A percentile compares a stretch with the other conserved stretches of the same genome.
phyloP scores from a whole-genome alignment of 2,888 invertebrate genomes.

The Perizoma flavofasciatum region DNA sequence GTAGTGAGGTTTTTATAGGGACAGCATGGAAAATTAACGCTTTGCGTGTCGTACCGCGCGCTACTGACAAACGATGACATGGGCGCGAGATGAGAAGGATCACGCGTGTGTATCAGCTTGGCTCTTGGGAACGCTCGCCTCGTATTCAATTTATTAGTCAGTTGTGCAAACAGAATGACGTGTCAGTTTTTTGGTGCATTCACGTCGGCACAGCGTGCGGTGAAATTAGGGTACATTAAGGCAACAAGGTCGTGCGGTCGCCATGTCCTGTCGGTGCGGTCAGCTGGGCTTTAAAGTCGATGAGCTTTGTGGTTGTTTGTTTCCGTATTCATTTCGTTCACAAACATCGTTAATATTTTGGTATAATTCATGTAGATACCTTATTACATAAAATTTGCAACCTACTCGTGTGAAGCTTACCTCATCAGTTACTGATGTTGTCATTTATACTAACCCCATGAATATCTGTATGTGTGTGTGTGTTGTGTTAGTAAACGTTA shows the following conservation, averaged over 20 bases:
- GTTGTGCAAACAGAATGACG: conserved; percentile 79
- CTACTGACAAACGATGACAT: conserved; percentile 37
- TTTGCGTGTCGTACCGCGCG: conserved; percentile 43
- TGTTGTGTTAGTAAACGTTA: too few relatives aligned
- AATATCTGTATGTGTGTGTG: too few relatives aligned
- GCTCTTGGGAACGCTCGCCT: conserved; percentile 58
- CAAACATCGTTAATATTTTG: conserved; percentile 19
- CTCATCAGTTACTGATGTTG: neutral
- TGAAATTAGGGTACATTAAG: conserved; percentile 82
- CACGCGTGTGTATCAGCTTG: conserved; percentile 64
- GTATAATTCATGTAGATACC: too few relatives aligned
- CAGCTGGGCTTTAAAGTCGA: conserved; percentile 55
- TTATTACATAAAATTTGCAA: neutral
- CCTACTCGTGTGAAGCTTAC: neutral
- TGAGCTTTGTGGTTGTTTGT: conserved; percentile 63
- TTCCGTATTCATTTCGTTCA: conserved; percentile 49
- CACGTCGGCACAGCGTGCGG: conserved; percentile 50
- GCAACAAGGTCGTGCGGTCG: conserved; percentile 74
- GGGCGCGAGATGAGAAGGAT: conserved; percentile 48
- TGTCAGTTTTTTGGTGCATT: conserved; percentile 72
- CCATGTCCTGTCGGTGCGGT: conserved; percentile 61
- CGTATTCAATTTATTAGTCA: conserved; percentile 76
- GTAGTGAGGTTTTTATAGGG: conserved; percentile 51
- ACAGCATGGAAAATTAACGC: conserved; percentile 55
- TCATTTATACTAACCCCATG: too few relatives aligned